Conservation (phyloP, 2,888 invertebrate species). For the Osmoderma eremita region DNA sequence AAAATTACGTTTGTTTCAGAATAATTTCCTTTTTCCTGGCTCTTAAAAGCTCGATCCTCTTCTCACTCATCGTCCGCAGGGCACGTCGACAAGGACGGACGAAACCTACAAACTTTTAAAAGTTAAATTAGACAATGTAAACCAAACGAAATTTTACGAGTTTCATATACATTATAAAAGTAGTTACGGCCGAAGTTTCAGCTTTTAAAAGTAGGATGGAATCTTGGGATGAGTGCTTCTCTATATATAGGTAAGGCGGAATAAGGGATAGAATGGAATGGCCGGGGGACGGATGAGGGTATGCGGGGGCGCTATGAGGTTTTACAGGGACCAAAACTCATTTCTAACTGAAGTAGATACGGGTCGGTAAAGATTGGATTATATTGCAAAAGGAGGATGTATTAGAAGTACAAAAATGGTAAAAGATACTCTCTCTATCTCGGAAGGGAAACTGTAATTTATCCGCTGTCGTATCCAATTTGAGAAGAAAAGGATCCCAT, state of each 20-base stretch:
- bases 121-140: conserved; percentile 62
- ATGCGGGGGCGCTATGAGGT: neutral
- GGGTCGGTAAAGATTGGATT: conserved; percentile 37
- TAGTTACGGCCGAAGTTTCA: conserved; percentile 58
- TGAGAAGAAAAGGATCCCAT: conserved; percentile 13
- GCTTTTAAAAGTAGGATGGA: conserved; percentile 50
- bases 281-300: neutral
- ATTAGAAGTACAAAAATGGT: conserved; percentile 28
- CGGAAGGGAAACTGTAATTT: conserved; percentile 29
- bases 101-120: conserved; percentile 52
- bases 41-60: conserved; percentile 1
- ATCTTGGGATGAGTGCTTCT: conserved; percentile 17
- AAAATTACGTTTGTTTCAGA: conserved; percentile 61
- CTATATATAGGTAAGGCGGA: conserved; percentile 2
- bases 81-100: conserved; percentile 9
- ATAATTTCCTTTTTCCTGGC: conserved; percentile 59
- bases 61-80: neutral
- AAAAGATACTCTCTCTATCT: conserved; percentile 21
- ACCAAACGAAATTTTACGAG: conserved; percentile 61
- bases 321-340: conserved; percentile 27
- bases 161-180: conserved; percentile 61
- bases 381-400: conserved; percentile 29
- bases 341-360: conserved; percentile 35
- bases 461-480: conserved; percentile 30
- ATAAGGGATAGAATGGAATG: neutral